Percentiles rank a stretch among this genome's conserved stretches.
Evolutionary conservation across 2,888 invertebrate species (phyloP).

Genomic region (Trisateles emortualis): DNA sequence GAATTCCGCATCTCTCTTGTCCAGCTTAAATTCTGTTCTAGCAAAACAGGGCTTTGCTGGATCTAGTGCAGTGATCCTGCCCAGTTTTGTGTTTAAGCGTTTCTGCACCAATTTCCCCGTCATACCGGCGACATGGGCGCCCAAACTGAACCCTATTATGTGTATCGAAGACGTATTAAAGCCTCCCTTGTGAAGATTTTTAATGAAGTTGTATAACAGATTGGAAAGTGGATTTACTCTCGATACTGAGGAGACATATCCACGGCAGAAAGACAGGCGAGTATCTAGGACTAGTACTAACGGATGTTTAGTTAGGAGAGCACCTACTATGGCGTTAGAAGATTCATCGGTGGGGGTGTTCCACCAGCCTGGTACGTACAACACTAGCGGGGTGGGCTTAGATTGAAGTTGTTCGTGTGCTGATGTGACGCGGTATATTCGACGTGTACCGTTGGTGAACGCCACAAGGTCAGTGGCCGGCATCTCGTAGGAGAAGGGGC

Average conservation of each 20-base stretch:
- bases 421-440: slow-evolving; percentile 51
- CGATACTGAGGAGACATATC: slow-evolving; percentile 70
- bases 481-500: slow-evolving; percentile 51
- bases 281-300: slow-evolving; percentile 71
- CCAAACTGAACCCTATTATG: slow-evolving; percentile 88
- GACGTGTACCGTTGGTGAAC: slow-evolving; percentile 45
- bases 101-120: slow-evolving; percentile 68
- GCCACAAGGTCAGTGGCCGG: slow-evolving; percentile 63
- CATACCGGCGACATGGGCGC: slow-evolving; percentile 88
- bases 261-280: slow-evolving; percentile 67
- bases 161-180: slow-evolving; percentile 80
- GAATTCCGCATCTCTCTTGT: slow-evolving; percentile 66
- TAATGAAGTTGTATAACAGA: slow-evolving; percentile 61
- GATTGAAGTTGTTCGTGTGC: slow-evolving; percentile 49
- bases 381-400: slow-evolving; percentile 42
- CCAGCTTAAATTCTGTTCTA: slow-evolving; percentile 57
- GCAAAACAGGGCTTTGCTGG: slow-evolving; percentile 78
- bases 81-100: slow-evolving; percentile 57
- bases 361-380: slow-evolving; percentile 80
- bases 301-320: slow-evolving; percentile 61
- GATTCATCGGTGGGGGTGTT: slow-evolving; percentile 75
- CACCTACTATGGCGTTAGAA: slow-evolving; percentile 62
- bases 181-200: slow-evolving; percentile 58
- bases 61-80: slow-evolving; percentile 73
- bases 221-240: slow-evolving; percentile 66